A percentile compares a stretch with the other conserved stretches of the same genome.
phyloP scores from a whole-genome alignment of 1,140 invertebrate species.

The Mercenaria mercenaria region DNA sequence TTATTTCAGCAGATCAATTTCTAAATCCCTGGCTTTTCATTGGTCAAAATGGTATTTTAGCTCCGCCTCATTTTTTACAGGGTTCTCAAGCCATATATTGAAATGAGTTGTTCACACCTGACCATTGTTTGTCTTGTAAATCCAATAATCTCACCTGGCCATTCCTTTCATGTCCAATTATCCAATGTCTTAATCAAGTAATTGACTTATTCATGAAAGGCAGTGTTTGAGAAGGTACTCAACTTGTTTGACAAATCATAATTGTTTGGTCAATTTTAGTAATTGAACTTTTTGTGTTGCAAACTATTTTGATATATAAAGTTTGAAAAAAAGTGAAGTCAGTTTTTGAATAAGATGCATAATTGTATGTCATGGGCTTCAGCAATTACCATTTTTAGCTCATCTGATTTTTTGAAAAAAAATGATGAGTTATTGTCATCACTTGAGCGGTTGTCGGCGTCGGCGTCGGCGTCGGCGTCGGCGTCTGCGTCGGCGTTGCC shows the following conservation, averaged over 20 bases:
- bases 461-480: no score
- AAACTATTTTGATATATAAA: no score
- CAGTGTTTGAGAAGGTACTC: constrained; percentile 27
- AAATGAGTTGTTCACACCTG: constrained; percentile 1
- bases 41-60: not conserved
- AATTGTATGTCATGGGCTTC: no score
- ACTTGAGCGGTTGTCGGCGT: no score
- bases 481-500: no score
- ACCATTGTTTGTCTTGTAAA: not conserved
- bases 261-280: constrained; percentile 22
- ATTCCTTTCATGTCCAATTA: constrained; percentile 23
- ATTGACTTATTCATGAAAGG: not conserved
- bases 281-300: not conserved
- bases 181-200: not conserved
- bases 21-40: not conserved
- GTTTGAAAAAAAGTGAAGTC: no score
- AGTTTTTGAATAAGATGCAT: no score
- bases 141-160: constrained; percentile 1
- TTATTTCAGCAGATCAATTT: not conserved
- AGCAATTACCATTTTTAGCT: no score
- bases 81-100: constrained; percentile 14
- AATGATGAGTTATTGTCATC: no score
- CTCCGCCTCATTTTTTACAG: not conserved
- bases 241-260: constrained; percentile 2
- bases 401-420: no score